Percentiles rank a stretch among this genome's conserved stretches.
phyloP scores from a whole-genome alignment of 1,140 invertebrate species.

The Laupala kohalensis region DNA sequence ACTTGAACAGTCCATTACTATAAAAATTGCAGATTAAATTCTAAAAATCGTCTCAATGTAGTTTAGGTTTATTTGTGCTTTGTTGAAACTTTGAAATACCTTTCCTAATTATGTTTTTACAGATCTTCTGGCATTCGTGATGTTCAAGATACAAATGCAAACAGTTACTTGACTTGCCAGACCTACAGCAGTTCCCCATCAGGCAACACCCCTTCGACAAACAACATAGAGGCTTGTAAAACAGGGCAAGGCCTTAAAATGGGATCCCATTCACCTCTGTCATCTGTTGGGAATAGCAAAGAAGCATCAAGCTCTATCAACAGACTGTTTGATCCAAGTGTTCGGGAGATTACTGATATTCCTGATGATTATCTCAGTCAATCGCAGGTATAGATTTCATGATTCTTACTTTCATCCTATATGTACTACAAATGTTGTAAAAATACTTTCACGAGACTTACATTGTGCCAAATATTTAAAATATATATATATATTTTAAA shows the following conservation, averaged over 20 bases:
- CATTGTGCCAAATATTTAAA: too few species aligned
- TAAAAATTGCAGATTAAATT: too few species aligned
- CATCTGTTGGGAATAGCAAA: slow-evolving; percentile 28
- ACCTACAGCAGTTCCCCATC: not conserved
- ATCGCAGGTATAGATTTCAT: slow-evolving; percentile 43
- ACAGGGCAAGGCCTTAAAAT: slow-evolving; percentile 3
- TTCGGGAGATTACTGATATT: slow-evolving; percentile 69
- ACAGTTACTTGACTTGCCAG: slow-evolving; percentile 2
- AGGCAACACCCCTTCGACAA: not conserved
- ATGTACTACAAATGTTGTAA: too few species aligned
- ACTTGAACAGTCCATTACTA: too few species aligned
- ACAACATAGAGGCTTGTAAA: not conserved
- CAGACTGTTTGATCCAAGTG: slow-evolving; percentile 29
- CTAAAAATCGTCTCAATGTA: too few species aligned
- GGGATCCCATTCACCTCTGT: slow-evolving; percentile 13
- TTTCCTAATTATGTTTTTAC: not conserved
- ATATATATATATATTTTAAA: too few species aligned
- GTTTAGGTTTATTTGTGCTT: too few species aligned
- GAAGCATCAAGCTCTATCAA: slow-evolving; percentile 30
- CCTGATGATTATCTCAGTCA: slow-evolving; percentile 74
- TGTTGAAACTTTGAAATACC: too few species aligned
- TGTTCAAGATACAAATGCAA: slow-evolving; percentile 6
- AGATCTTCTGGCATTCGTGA: slow-evolving; percentile 9
- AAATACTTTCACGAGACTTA: too few species aligned
- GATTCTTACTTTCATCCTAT: too few species aligned